Evolutionary conservation across 2,113 vertebrate genomes (phyloP), one percentile per base, ranked within the genome.

Genomic region (Raja brachyura): DNA sequence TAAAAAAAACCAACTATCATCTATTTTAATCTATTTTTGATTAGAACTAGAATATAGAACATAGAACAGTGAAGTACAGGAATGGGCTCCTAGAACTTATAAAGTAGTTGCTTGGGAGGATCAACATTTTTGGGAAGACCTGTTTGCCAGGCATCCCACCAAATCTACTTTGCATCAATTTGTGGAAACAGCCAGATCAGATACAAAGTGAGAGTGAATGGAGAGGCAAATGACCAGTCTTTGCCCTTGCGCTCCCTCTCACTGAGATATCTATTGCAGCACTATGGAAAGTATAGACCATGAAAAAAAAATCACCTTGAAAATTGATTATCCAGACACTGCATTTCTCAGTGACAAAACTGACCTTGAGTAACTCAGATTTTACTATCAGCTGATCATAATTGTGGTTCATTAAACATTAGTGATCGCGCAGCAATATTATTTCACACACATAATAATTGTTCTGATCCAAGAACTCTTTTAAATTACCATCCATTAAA

Each of bases 401-500:
- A 93, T 93, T 95, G 94, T 73, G 93, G 93, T 61, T 94, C 95
- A 93, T 95, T 95, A 96, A 96, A 96, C 94, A 94, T 95, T 93
- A 78, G 94, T 96, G 95, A 95, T 95, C 95, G 95, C 95, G 96
- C 93, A 94, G 90, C 78, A 92, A 93, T 93, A 95, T 96, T 95
- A 95, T 94, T 95, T 96, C 93, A 93, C 56, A 90, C 93, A 93
- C 93, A 95, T 94, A 94, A 94, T 96, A 95, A 93, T 86, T 94
- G 93, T 94, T 95, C 95, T 95, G 94, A 93, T 96, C 96, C 94
- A 95, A 94, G 94, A 94, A 95, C 95, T 96, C 93, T 76, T 94
- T 93, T 94, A 96, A 96, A 95, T 74, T 95, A 94, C 93, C 95
- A 93, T 94, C 95, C 95, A 96, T 96, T 96, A 96, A 97, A 97